Evolutionary conservation across 2,113 vertebrate genomes (phyloP), one percentile per base, ranked within the genome.

Genomic region (Synodontis membranacea): DNA sequence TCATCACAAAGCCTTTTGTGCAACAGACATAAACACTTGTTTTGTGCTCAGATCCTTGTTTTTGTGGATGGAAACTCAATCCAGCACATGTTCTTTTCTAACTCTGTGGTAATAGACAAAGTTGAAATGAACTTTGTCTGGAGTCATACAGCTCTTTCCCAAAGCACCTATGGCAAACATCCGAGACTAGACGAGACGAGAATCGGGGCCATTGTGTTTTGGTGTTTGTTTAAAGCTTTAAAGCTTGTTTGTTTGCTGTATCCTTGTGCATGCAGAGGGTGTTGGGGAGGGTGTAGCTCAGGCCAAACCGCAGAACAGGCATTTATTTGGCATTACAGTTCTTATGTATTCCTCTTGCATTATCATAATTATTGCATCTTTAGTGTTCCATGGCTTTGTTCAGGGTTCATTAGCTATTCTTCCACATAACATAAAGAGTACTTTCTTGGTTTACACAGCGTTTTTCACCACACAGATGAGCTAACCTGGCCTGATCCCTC

Each of bases 61-160:
- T 74, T 78, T 72, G 64, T 58, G 85, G 78, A 81, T 54, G 7
- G 50, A 81, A 72, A 80, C 39, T 58, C 64, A 44, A 86, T 34
- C 70, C 39, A 34, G 28, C 76, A 80, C 60, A n/a, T 44, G 31
- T 66, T 76, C 75, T 78, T 64, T 68, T 66, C 75, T 39, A 66
- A 80, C 60, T 80, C 74, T 80, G 76, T 56, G 84, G 84, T 79
- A 80, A 15, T 72, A 50, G 31, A 83, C 31, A 56, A 10, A 80
- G 48, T 46, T 80, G 82, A 84, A 84, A 84, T 81, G 21, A 75
- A 83, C 48, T 79, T 56, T 58, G 85, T 72, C 78, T 86, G 85
- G 50, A 86, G 78, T 80, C 84, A 80, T 34, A 80, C 60, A 46
- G 80, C 7, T 25, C 10, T 52, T 75, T 68, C 48, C 46, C 82